Conservation (phyloP, 2,113 vertebrate genomes). For the Aramus guarauna region DNA sequence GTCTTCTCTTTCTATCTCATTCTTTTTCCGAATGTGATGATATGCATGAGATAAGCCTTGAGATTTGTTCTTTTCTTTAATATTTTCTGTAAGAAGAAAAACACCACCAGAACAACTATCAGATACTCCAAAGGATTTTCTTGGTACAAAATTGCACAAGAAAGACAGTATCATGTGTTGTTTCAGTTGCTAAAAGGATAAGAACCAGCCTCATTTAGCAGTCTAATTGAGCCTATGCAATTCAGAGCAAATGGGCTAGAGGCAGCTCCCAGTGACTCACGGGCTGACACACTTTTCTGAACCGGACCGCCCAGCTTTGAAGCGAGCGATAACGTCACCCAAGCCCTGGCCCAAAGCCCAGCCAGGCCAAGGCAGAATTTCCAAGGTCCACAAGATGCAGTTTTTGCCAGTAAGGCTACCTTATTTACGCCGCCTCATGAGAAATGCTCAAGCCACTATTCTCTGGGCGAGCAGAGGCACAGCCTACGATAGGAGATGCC, state of each 20-base stretch:
- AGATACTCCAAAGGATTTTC: neutral
- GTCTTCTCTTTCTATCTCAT: neutral
- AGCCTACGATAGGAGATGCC: neutral
- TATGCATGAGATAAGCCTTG: neutral
- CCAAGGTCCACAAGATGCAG: neutral
- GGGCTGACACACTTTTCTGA: neutral
- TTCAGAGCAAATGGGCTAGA: neutral
- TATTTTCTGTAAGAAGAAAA: conserved; percentile 67
- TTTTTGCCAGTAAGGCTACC: neutral
- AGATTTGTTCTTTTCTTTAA: conserved; percentile 73
- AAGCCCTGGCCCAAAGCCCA: neutral
- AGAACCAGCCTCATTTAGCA: neutral
- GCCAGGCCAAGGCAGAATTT: neutral
- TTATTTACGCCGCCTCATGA: neutral
- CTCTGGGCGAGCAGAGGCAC: neutral
- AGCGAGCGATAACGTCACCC: neutral
- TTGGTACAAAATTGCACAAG: neutral
- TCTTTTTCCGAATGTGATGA: conserved; percentile 37
- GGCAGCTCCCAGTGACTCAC: neutral
- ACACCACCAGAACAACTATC: neutral
- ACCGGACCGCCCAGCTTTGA: neutral
- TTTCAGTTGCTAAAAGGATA: neutral
- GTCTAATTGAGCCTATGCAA: neutral
- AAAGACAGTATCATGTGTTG: neutral
- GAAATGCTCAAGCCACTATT: neutral